Percentiles rank a stretch among this genome's conserved stretches.
phyloP scores from a whole-genome alignment of 1,140 invertebrate species.

The Drosophila tristis region DNA sequence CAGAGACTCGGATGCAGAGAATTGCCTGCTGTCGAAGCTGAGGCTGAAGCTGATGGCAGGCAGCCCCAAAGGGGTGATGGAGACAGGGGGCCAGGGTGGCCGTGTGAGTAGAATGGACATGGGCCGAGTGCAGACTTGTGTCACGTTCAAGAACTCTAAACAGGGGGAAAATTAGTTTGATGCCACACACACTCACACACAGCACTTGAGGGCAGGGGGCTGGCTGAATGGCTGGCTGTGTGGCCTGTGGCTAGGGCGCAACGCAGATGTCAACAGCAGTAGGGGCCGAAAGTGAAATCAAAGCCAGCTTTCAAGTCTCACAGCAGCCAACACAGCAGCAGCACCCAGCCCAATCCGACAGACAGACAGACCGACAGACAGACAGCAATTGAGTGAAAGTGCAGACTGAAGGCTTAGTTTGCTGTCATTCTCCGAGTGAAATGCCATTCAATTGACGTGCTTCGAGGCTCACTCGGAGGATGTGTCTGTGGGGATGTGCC shows the following conservation, averaged over 20 bases:
- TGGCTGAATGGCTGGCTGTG: too few relatives aligned
- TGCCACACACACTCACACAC: constrained; percentile 31
- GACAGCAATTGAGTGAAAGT: constrained; percentile 67
- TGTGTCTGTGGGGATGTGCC: background rate
- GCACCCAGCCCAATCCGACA: background rate
- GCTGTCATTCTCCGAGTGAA: constrained; percentile 71
- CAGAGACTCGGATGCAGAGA: too few relatives aligned
- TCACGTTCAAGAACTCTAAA: constrained; percentile 80
- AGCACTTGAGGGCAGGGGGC: constrained; percentile 15
- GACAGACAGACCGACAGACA: too few relatives aligned
- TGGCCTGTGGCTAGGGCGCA: constrained; percentile 21
- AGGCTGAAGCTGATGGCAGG: background rate
- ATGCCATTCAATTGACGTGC: constrained; percentile 75
- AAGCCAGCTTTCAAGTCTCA: constrained; percentile 54
- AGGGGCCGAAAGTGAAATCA: constrained; percentile 72
- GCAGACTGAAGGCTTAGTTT: constrained; percentile 64
- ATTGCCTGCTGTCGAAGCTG: constrained; percentile 36
- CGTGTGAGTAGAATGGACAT: constrained; percentile 32
- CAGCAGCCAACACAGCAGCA: background rate
- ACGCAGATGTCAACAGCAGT: constrained; percentile 67
- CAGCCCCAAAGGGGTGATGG: constrained; percentile 5
- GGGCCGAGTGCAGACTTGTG: constrained; percentile 70
- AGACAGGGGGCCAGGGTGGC: background rate
- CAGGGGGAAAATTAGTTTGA: constrained; percentile 80
- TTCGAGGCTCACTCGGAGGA: constrained; percentile 14